These are phyloP conservation scores for Orthosia incerta DNA, from an alignment of 2,888 invertebrate genomes.

Conservation along the genomic window DNA sequence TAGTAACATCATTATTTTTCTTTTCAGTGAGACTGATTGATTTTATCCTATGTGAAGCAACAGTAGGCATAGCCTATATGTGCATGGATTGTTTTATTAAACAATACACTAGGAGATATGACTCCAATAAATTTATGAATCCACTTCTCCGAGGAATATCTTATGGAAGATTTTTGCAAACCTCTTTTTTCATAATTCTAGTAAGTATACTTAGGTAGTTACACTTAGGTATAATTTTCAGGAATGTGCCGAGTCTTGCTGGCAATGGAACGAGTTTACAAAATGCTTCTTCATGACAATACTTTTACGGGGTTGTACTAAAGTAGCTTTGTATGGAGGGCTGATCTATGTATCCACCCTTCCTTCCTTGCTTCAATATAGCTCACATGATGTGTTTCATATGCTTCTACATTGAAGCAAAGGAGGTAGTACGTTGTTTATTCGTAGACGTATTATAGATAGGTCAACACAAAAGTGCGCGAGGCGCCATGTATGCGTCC, in stretches of 20 bases:
- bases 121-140: conserved; percentile 75
- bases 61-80: conserved; percentile 81
- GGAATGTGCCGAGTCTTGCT: not conserved
- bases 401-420: too few relatives aligned
- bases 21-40: conserved; percentile 78
- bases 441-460: too few relatives aligned
- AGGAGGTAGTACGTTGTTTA: too few relatives aligned
- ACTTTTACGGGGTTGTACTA: not conserved
- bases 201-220: conserved; percentile 70
- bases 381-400: too few relatives aligned
- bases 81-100: conserved; percentile 85
- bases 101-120: conserved; percentile 79
- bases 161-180: conserved; percentile 78
- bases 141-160: conserved; percentile 81
- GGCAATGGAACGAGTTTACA: not conserved
- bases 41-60: conserved; percentile 74
- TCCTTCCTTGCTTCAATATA: too few relatives aligned
- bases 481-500: too few relatives aligned
- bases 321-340: not conserved
- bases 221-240: not conserved
- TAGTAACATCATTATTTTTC: conserved; percentile 1
- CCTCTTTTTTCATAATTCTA: conserved; percentile 73
- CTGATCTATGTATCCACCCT: not conserved
- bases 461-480: too few relatives aligned
- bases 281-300: not conserved